A percentile compares a stretch with the other conserved stretches of the same genome.
Conservation (phyloP, 2,113 vertebrate genomes). For the Pipra filicauda region DNA sequence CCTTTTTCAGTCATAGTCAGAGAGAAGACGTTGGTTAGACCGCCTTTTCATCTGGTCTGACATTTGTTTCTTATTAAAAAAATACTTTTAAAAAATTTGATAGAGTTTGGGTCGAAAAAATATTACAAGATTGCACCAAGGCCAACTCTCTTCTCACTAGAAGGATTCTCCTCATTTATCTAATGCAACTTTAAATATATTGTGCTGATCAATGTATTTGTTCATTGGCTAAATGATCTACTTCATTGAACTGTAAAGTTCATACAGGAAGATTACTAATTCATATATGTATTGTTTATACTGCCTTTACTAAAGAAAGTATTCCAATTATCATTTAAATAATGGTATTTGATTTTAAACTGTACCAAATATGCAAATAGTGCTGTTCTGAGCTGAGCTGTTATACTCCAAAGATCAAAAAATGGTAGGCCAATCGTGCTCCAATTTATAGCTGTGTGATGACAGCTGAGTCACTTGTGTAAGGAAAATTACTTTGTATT, state of each 20-base stretch:
- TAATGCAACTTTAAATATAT: not conserved
- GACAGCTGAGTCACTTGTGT: not conserved
- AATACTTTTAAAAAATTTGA: not conserved
- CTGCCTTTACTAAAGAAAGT: slow-evolving; percentile 2
- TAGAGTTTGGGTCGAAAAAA: not conserved
- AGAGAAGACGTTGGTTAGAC: not conserved
- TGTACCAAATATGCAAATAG: slow-evolving; percentile 4
- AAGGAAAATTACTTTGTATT: not conserved
- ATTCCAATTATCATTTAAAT: slow-evolving; percentile 34
- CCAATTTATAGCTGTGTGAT: not conserved
- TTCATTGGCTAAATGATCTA: not conserved
- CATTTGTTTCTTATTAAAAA: not conserved
- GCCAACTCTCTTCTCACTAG: not conserved
- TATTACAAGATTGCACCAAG: not conserved
- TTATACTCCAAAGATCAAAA: not conserved
- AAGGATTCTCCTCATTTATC: not conserved
- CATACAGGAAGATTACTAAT: slow-evolving; percentile 13
- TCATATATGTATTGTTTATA: slow-evolving; percentile 27
- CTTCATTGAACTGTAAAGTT: not conserved
- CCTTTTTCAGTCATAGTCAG: not conserved
- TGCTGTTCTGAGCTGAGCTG: not conserved
- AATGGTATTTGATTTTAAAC: slow-evolving; percentile 25
- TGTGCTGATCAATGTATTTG: not conserved
- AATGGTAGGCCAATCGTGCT: not conserved
- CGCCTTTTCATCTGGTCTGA: not conserved